Percentiles rank a stretch among this genome's conserved stretches.
phyloP scores from a whole-genome alignment of 2,888 invertebrate species.

The Parnassius smintheus region DNA sequence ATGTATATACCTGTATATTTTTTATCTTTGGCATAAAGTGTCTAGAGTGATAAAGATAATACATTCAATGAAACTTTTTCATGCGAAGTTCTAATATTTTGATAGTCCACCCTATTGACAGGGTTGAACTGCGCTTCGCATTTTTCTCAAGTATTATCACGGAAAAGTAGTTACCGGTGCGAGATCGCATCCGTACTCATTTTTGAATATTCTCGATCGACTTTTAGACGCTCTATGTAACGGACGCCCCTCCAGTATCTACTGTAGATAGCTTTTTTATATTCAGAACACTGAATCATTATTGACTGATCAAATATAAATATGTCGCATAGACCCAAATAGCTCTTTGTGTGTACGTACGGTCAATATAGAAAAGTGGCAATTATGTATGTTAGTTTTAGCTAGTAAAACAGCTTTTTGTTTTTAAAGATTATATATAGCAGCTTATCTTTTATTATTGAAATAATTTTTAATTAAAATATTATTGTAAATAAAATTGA shows the following conservation, averaged over 20 bases:
- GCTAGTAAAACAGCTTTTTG: conserved; percentile 5
- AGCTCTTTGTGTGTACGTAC: conserved; percentile 33
- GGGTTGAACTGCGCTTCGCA: conserved; percentile 45
- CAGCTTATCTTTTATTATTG: neutral
- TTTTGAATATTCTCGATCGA: conserved; percentile 52
- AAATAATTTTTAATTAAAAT: too few relatives aligned
- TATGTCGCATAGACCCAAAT: conserved; percentile 47
- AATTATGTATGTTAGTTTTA: conserved; percentile 13
- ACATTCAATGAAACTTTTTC: conserved; percentile 36
- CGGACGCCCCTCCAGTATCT: conserved; percentile 23
- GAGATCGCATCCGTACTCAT: conserved; percentile 68
- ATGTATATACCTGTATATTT: too few relatives aligned
- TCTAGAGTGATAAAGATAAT: conserved; percentile 29
- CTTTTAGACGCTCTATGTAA: conserved; percentile 33
- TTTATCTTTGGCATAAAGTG: too few relatives aligned
- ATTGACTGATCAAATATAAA: conserved; percentile 60
- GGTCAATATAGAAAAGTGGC: neutral
- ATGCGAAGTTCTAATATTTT: conserved; percentile 43
- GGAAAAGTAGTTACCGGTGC: conserved; percentile 78
- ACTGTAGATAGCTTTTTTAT: conserved; percentile 32
- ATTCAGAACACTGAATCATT: conserved; percentile 57
- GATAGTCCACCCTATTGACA: conserved; percentile 41
- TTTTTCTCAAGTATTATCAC: conserved; percentile 68
- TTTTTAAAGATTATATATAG: neutral
- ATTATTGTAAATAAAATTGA: too few relatives aligned